Base-by-base conservation (phyloP, 2,113 vertebrate species). In the Poecilia latipinna region DNA sequence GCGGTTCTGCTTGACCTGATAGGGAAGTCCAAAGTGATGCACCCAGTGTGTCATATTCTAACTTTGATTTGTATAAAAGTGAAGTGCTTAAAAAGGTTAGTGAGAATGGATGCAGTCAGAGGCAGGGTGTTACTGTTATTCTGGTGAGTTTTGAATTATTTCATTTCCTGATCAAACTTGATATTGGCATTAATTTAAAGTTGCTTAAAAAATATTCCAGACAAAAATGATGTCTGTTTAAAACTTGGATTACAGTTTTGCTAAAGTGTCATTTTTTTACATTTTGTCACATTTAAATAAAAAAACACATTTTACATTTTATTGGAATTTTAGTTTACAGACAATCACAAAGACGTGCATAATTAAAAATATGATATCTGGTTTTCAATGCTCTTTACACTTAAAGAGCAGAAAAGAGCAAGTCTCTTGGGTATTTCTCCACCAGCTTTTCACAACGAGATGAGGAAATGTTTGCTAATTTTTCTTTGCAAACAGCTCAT, bases 11-110 rank as follows among this genome's bases (percentile, higher is more conserved):
- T 24, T 32, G 73, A 80, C 68, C 68, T 65, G 48, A 44, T 15
- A 80, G 80, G 80, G 84, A 85, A 87, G 70, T 90, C 73, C 84
- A 84, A 61, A 86, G 79, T 85, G 75, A 84, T 77, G 82, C 57
- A 70, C 64, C 4, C 54, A 19, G 22, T 12, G 65, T 78, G 51
- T 70, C 32, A 65, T 68, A 13, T 37, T 79, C 74, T 70, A 57
- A 65, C 42, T 68, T 61, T 37, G 57, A 33, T 48, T 75, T 68
- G 0, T 57, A 35, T 26, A n/a, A 54, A 4, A 15, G 60, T 60
- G 33, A 24, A 65, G n/a, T 33, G 4, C 26, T 57, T 28, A 22
- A 65, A 67, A 67, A 42, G 72, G 24, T 10, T 39, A 31, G 26
- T 54, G 12, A 70, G 6, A 15, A 28, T 17, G 1, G 4, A 15